A percentile compares a stretch with the other conserved stretches of the same genome.
Conservation (phyloP, 2,888 invertebrate genomes). For the Andricus quercusramuli region DNA sequence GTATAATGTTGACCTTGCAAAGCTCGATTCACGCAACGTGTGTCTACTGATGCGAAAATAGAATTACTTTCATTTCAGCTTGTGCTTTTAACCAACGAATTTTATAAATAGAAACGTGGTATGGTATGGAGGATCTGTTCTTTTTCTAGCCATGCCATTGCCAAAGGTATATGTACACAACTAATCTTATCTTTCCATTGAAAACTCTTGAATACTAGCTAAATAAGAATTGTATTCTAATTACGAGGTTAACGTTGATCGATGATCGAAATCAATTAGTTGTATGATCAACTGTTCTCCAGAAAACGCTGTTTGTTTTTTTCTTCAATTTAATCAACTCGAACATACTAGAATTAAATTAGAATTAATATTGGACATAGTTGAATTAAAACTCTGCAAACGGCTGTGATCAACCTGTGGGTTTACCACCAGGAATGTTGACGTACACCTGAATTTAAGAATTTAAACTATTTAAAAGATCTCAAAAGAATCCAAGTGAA, state of each 20-base stretch:
- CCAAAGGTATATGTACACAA: conserved; percentile 5
- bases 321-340: too few relatives aligned
- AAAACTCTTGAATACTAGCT: conserved; percentile 11
- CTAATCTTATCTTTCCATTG: conserved; percentile 8
- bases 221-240: conserved; percentile 9
- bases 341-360: too few relatives aligned
- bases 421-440: too few relatives aligned
- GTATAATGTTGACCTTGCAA: background rate
- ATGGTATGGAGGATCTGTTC: conserved; percentile 4
- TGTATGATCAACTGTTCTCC: conserved; percentile 7
- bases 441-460: too few relatives aligned
- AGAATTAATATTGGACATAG: too few relatives aligned
- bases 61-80: background rate
- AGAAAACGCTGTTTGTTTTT: background rate
- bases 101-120: conserved; percentile 11
- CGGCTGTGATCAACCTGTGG: too few relatives aligned
- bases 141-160: conserved; percentile 1
- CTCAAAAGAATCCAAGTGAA: too few relatives aligned
- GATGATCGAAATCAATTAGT: background rate
- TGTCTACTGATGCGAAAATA: background rate
- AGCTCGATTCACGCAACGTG: background rate
- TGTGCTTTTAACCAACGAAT: background rate
- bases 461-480: too few relatives aligned
- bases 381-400: too few relatives aligned
- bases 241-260: conserved; percentile 1